phyloP scores from a whole-genome alignment of 1,140 invertebrate species.

The Apis florea region DNA sequence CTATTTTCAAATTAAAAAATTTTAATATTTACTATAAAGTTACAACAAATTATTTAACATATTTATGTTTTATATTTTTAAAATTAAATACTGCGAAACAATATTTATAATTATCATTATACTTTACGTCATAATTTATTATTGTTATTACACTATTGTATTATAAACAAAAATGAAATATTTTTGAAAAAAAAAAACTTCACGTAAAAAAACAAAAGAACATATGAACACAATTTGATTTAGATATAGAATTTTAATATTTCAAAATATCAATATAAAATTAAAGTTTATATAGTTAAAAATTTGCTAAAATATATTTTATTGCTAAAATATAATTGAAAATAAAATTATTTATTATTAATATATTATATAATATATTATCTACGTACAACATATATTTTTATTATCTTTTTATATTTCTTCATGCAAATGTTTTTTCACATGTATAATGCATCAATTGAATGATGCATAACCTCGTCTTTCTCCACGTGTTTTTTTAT shows the following conservation, averaged over 20 bases:
- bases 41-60: too few species aligned
- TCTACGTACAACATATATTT: not conserved
- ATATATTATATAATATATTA: slow-evolving; percentile 10
- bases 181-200: not conserved
- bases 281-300: not conserved
- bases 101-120: not conserved
- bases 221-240: too few species aligned
- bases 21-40: not conserved
- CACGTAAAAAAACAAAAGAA: not conserved
- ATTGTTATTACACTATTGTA: not conserved
- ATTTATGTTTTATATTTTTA: too few species aligned
- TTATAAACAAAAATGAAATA: not conserved
- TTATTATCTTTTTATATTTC: not conserved
- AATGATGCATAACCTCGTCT: slow-evolving; percentile 22
- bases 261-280: not conserved
- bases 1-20: not conserved
- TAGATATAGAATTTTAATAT: not conserved
- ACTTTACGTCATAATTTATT: not conserved
- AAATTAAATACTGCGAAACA: not conserved
- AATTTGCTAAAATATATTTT: not conserved
- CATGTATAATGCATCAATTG: not conserved
- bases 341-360: not conserved
- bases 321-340: not conserved
- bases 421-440: not conserved
- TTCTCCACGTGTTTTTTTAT: slow-evolving; percentile 9